Percentiles rank a stretch among this genome's conserved stretches.
Conservation (phyloP, 2,113 vertebrate genomes). For the Colossoma macropomum region DNA sequence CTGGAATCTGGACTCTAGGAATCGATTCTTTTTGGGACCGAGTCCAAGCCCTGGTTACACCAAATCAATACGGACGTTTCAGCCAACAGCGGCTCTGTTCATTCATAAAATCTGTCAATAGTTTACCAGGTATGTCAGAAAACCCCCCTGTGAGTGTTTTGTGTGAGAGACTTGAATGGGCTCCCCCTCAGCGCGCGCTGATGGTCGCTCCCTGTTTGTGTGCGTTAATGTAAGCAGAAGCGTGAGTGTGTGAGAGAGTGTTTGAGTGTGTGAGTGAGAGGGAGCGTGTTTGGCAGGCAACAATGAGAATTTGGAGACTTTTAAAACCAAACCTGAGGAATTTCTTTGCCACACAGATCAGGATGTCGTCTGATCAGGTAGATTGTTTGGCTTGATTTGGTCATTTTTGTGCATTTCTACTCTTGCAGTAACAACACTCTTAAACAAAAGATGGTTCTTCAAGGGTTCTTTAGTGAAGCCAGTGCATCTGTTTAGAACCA, state of each 20-base stretch:
- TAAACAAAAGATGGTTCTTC: too few relatives aligned
- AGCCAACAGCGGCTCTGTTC: too few relatives aligned
- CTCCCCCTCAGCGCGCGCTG: slow-evolving; percentile 27
- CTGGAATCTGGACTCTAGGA: too few relatives aligned
- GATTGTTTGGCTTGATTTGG: background rate
- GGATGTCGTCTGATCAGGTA: slow-evolving; percentile 81
- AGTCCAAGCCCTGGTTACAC: too few relatives aligned
- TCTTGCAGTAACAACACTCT: background rate
- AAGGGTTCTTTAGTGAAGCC: too few relatives aligned
- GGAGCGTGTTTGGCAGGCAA: background rate
- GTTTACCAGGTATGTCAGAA: too few relatives aligned
- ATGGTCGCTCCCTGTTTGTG: slow-evolving; percentile 63
- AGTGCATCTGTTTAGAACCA: too few relatives aligned
- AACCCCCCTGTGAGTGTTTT: too few relatives aligned
- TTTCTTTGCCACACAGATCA: slow-evolving; percentile 68
- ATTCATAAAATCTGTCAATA: too few relatives aligned
- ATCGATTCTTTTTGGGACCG: too few relatives aligned
- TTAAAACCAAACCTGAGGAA: slow-evolving; percentile 66
- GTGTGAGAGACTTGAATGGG: background rate
- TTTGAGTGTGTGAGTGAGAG: too few relatives aligned
- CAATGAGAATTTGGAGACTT: slow-evolving; percentile 71
- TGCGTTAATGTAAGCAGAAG: slow-evolving; percentile 63
- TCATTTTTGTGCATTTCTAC: background rate
- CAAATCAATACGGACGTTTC: too few relatives aligned
- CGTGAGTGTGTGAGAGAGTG: slow-evolving; percentile 28